Percentiles rank a stretch among this genome's conserved stretches.
phyloP scores from a whole-genome alignment of 2,888 invertebrate genomes.

The Dicyrtomina minuta region DNA sequence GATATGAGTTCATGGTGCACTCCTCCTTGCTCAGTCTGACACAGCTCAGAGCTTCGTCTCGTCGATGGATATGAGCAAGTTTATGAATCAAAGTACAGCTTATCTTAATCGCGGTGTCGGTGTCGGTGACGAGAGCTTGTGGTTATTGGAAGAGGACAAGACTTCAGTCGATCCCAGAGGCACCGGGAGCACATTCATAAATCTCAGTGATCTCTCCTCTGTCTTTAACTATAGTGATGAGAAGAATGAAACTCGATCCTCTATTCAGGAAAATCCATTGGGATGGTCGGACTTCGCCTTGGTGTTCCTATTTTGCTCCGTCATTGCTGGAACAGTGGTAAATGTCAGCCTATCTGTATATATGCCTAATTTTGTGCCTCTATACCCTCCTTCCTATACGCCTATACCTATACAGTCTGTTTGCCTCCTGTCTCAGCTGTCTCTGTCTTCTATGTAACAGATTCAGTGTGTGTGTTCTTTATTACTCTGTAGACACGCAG shows the following conservation, averaged over 20 bases:
- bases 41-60: not conserved
- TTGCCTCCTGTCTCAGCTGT: too few relatives aligned
- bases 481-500: too few relatives aligned
- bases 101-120: constrained; percentile 1
- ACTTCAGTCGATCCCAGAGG: not conserved
- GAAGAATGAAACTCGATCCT: not conserved
- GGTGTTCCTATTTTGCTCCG: constrained; percentile 65
- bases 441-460: too few relatives aligned
- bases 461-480: too few relatives aligned
- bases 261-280: not conserved
- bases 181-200: not conserved
- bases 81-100: constrained; percentile 5
- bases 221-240: not conserved
- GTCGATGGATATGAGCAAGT: constrained; percentile 19
- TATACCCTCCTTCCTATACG: too few relatives aligned
- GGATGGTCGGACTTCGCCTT: constrained; percentile 62
- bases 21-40: not conserved
- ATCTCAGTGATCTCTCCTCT: constrained; percentile 11
- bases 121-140: not conserved
- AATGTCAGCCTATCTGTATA: constrained; percentile 26
- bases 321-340: constrained; percentile 70
- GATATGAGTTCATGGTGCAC: not conserved
- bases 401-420: too few relatives aligned
- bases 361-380: too few relatives aligned
- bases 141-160: not conserved